Percentiles rank a stretch among this genome's conserved stretches.
Evolutionary conservation across 2,797 vertebrate genomes (phyloP).

Genomic region (Myotis findleyi): DNA sequence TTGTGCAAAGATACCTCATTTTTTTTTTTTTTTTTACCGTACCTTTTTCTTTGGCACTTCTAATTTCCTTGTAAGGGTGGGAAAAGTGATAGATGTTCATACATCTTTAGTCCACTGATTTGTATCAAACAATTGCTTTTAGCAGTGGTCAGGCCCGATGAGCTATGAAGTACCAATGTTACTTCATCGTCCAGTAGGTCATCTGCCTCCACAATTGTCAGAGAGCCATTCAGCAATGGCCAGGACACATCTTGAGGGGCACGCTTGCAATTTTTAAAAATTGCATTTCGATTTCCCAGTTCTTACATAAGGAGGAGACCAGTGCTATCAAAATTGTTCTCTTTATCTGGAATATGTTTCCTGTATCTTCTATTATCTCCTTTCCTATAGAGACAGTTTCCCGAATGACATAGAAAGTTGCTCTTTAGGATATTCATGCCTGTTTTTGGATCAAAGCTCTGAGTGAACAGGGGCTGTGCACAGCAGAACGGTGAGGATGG

Average conservation of each 20-base stretch:
- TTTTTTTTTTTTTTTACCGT: not conserved
- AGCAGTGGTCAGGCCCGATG: not conserved
- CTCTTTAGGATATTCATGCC: not conserved
- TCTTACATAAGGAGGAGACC: not conserved
- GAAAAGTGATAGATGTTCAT: not conserved
- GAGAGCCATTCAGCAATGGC: not conserved
- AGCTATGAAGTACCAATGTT: not conserved
- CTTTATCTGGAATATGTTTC: not conserved
- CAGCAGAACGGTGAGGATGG: not conserved
- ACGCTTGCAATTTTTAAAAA: not conserved
- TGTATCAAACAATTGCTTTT: not conserved
- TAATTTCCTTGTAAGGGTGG: not conserved
- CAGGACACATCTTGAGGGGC: not conserved
- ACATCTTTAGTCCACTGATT: not conserved
- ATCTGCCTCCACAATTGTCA: not conserved
- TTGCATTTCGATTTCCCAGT: not conserved
- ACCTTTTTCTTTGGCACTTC: not conserved
- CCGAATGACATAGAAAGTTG: not conserved
- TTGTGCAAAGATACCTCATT: not conserved
- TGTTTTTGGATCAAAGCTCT: not conserved
- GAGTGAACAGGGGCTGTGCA: not conserved
- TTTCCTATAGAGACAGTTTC: not conserved
- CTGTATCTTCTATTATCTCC: not conserved
- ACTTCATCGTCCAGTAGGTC: not conserved
- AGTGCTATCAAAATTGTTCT: not conserved